Evolutionary conservation across 2,797 vertebrate genomes (phyloP).

Genomic region (Pagetopsis macropterus): DNA sequence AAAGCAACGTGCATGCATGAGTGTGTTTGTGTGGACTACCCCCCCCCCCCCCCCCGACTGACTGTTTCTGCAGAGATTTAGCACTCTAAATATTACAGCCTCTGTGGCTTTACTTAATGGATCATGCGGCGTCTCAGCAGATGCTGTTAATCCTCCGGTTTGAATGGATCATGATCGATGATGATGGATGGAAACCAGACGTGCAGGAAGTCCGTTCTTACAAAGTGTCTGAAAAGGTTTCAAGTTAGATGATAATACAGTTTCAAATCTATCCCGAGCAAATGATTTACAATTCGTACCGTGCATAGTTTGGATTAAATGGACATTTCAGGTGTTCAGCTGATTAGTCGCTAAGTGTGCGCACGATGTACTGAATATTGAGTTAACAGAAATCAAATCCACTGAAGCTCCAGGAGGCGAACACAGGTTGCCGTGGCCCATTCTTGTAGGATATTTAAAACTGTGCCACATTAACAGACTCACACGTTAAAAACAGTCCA

Average conservation of each 20-base stretch:
- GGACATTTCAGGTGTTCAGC: not conserved
- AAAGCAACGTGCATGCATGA: conserved; percentile 6
- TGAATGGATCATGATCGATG: conserved; percentile 25
- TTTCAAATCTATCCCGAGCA: not conserved
- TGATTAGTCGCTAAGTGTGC: conserved; percentile 7
- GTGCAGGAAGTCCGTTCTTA: no score
- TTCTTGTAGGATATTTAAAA: no score
- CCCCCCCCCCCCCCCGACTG: conserved; percentile 9
- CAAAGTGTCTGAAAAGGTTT: not conserved
- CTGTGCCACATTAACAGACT: no score
- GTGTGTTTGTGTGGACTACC: conserved; percentile 19
- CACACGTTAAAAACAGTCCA: no score
- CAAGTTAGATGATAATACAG: not conserved
- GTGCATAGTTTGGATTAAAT: conserved; percentile 1
- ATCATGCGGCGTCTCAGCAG: conserved; percentile 53
- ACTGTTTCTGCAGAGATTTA: conserved; percentile 50
- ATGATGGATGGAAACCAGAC: no score
- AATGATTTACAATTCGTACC: no score
- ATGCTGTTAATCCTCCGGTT: conserved; percentile 20
- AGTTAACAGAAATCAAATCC: not conserved
- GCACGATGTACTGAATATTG: not conserved
- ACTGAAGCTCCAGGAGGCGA: conserved; percentile 16
- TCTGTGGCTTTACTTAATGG: conserved; percentile 62
- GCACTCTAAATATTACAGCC: conserved; percentile 59
- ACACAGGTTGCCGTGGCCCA: not conserved